Evolutionary conservation across 2,113 vertebrate genomes (phyloP).

Genomic region (Spermophilus dauricus): DNA sequence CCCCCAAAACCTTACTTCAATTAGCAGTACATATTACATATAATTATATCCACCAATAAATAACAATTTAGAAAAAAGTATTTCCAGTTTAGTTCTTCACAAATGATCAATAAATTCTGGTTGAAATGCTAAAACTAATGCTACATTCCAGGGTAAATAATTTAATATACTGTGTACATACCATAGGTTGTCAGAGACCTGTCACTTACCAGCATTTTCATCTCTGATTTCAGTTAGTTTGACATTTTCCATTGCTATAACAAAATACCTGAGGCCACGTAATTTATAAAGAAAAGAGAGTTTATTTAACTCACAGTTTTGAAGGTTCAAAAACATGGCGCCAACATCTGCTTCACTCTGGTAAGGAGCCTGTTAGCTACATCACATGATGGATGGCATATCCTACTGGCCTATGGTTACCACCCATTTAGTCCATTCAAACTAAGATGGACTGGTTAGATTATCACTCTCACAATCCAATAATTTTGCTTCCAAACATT

Average conservation of each 20-base stretch:
- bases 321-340: neutral
- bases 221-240: neutral
- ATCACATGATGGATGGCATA: neutral
- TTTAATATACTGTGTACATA: neutral
- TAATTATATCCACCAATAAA: too few species aligned
- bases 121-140: neutral
- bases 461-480: too few species aligned
- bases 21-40: neutral
- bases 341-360: neutral
- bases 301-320: neutral
- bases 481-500: too few species aligned
- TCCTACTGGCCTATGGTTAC: too few species aligned
- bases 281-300: neutral
- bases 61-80: too few species aligned
- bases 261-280: neutral
- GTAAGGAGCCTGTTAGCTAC: too few species aligned
- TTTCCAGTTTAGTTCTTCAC: too few species aligned
- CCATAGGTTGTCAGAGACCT: neutral
- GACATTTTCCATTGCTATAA: neutral
- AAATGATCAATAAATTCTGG: neutral
- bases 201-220: neutral
- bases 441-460: too few species aligned
- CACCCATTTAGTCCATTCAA: too few species aligned
- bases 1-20: neutral
- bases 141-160: neutral